Evolutionary conservation across 2,888 invertebrate species (phyloP), one percentile per base, ranked within the genome.

Genomic region (Brachyopa scutellaris): DNA sequence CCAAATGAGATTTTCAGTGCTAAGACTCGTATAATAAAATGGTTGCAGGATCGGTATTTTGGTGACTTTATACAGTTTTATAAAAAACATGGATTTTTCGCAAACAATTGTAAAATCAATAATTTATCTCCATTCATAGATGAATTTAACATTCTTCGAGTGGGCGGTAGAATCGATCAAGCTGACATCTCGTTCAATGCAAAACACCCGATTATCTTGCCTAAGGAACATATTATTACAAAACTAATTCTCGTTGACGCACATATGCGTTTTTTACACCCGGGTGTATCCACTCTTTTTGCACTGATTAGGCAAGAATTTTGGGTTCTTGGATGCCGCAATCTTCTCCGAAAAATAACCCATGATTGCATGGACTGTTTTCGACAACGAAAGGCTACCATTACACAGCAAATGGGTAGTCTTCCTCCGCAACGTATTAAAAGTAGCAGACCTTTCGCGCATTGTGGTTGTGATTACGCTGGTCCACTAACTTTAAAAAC

Each of bases 381-480:
- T 17, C 40, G 47, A 8, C 59, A 70, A 36, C 47, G 70, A 0
- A 21, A 40, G 3, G 45, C 38, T 3, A 59, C 51, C 0, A 42
- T 13, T 1, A 53, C 17, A 2, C 57, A 74, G 36, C 29, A 23
- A 1, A 59, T 76, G 76, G 51, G 38, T 6, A 23, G 67, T 11
- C 21, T 83, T 7, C 73, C 77, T 9, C 3, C 51, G 7, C 61
- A 40, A 17, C 38, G 70, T 1, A 40, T 79, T 2, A 7, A 31
- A 31, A 1, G 74, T 0, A 26, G 47, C 26, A 29, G 55, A 21
- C 33, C 49, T 5, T 84, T 84, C 15, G 15, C 51, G 2, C 67
- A 74, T 42, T 59, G 33, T 11, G 67, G 73, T 2, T 36, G 62
- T 8, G 70, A 79, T 26, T 74, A 76, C 23, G 70, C 64, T 3